Base-by-base conservation (phyloP, 2,113 vertebrate species). In the Tenebrosternarchus preto region DNA sequence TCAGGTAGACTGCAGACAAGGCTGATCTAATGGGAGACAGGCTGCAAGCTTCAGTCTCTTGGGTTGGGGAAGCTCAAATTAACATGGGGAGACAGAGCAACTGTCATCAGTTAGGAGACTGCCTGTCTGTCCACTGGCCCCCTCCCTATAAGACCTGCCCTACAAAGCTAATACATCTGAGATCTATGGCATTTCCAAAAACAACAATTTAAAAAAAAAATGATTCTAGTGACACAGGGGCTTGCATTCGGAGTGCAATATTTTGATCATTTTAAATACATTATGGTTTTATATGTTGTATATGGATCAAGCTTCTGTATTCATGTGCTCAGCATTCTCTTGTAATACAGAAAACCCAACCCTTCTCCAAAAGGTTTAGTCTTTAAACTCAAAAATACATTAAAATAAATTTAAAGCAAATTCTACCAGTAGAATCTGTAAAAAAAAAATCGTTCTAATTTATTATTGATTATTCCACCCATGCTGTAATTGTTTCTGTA, bases 21-120 rank as follows among this genome's bases (percentile, higher is more conserved):
- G 24, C 77, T 64, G 50, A 80, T 81, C 81, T 90, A 88, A 91
- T 86, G 85, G 88, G 86, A 87, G 87, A 69, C 73, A 85, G 86
- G 66, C 85, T 84, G 74, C 85, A 66, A 82, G 67, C 25, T 64
- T 71, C 67, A 56, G 64, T 81, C 78, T 81, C 78, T 80, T 72
- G 68, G 67, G 68, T 72, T 86, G 77, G 80, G 87, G 85, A 82
- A 87, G 83, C 86, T 86, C 78, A 87, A 89, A 90, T 88, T 89
- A 88, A 89, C 85, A 88, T 82, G 83, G 81, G 83, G 75, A 86
- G 85, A 91, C 91, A 90, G 91, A 90, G 87, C 85, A 85, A 73
- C 83, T 80, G 55, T 72, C 85, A 64, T 29, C 86, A 77, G 77
- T 84, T 78, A 83, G 86, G 88, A 92, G 91, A 86, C 91, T 84